Conservation (phyloP, 2,888 invertebrate genomes). For the Erebia ligea region DNA sequence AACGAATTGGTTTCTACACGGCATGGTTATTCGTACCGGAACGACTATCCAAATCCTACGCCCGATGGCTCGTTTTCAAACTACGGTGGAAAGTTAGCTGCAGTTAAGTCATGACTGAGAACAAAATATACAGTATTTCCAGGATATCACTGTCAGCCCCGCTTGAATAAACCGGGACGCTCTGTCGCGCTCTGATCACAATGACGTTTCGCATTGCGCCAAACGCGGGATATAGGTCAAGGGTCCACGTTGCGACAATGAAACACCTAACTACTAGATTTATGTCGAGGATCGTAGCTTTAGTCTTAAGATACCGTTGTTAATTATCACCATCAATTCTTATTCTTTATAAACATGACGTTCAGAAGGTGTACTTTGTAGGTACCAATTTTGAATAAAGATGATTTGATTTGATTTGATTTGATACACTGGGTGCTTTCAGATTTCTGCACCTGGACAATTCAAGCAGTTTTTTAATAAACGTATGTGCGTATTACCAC, state of each 20-base stretch:
- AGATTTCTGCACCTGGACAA: neutral
- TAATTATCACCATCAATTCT: too few relatives aligned
- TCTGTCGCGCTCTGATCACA: constrained; percentile 5
- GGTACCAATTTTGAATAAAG: too few relatives aligned
- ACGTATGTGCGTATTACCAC: neutral
- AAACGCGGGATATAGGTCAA: constrained; percentile 36
- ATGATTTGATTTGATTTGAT: too few relatives aligned
- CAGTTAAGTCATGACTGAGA: neutral
- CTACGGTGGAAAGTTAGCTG: neutral
- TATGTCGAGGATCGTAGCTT: too few relatives aligned
- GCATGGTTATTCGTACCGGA: too few relatives aligned
- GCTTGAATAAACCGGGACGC: constrained; percentile 2
- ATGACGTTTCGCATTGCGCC: constrained; percentile 38
- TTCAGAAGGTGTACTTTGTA: too few relatives aligned
- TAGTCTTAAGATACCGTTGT: too few relatives aligned
- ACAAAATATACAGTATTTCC: neutral
- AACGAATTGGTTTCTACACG: too few relatives aligned
- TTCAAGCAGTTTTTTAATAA: neutral
- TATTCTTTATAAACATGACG: too few relatives aligned
- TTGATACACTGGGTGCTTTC: neutral
- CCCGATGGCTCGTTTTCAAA: too few relatives aligned
- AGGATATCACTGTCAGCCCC: neutral
- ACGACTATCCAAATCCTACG: too few relatives aligned
- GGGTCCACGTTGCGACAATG: constrained; percentile 19
- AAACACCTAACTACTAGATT: constrained; percentile 1